Percentiles rank a stretch among this genome's conserved stretches.
Evolutionary conservation across 2,888 invertebrate species (phyloP).

Genomic region (Chironomus riparius): DNA sequence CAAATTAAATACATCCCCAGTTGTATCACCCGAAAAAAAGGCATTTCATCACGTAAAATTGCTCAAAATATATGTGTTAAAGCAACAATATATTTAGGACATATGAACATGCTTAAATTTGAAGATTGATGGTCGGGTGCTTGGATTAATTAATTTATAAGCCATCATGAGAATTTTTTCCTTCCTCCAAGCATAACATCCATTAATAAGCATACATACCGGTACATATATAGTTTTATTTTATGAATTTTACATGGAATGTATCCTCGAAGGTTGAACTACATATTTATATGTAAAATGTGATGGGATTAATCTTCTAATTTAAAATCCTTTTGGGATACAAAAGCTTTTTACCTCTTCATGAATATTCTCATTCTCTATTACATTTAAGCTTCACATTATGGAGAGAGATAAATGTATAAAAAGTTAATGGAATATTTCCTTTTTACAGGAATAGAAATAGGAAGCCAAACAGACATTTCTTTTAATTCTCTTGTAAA

Average conservation of each 20-base stretch:
- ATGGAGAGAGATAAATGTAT: no score
- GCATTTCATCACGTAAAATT: no score
- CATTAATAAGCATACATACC: no score
- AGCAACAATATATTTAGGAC: neutral
- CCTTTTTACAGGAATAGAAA: neutral
- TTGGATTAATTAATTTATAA: neutral
- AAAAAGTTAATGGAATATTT: neutral
- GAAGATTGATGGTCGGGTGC: neutral
- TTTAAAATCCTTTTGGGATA: neutral
- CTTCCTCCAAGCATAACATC: no score
- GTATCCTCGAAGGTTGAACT: neutral
- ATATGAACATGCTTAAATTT: neutral
- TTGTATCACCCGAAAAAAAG: no score
- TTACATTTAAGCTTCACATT: no score
- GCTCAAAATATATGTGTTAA: no score
- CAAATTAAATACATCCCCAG: no score
- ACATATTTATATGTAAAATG: neutral
- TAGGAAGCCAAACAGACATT: no score
- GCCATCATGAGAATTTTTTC: neutral
- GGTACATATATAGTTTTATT: neutral
- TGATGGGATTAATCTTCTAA: neutral
- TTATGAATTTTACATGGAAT: neutral
- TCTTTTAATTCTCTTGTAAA: neutral
- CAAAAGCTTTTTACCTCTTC: neutral
- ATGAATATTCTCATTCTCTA: neutral